Conservation (phyloP, 1,140 invertebrate genomes). For the Coenobita brevimanus region DNA sequence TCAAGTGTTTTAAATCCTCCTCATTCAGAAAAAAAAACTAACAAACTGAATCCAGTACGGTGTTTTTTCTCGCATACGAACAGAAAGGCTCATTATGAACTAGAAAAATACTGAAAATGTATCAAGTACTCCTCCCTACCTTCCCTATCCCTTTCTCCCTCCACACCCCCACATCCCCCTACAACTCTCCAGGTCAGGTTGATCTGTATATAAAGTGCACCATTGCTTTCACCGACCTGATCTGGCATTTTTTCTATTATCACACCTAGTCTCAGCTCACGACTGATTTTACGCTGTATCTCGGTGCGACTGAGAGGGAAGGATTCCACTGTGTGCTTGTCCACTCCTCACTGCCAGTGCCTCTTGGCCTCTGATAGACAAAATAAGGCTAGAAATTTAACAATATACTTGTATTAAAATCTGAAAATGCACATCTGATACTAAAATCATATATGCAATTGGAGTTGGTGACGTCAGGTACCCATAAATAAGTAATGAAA, state of each 20-base stretch:
- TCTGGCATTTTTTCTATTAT: slow-evolving; percentile 56
- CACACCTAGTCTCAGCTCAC: slow-evolving; percentile 66
- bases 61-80: slow-evolving; percentile 57
- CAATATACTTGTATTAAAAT: too few relatives aligned
- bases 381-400: too few relatives aligned
- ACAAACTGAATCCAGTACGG: slow-evolving; percentile 41
- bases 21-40: slow-evolving; percentile 23
- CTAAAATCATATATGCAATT: too few relatives aligned
- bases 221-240: slow-evolving; percentile 64
- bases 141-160: too few relatives aligned
- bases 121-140: too few relatives aligned
- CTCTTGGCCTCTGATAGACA: neutral
- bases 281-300: slow-evolving; percentile 54
- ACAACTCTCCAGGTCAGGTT: slow-evolving; percentile 34
- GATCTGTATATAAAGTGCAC: slow-evolving; percentile 64
- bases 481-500: too few relatives aligned
- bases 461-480: too few relatives aligned
- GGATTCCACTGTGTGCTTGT: neutral
- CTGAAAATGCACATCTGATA: too few relatives aligned
- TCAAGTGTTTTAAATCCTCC: slow-evolving; percentile 38
- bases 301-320: slow-evolving; percentile 16
- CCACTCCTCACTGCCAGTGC: neutral
- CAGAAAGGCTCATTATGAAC: slow-evolving; percentile 32
- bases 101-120: slow-evolving; percentile 38
- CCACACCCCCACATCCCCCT: too few relatives aligned